A percentile compares a stretch with the other conserved stretches of the same genome.
phyloP scores from a whole-genome alignment of 2,113 vertebrate species.

The Cariama cristata region DNA sequence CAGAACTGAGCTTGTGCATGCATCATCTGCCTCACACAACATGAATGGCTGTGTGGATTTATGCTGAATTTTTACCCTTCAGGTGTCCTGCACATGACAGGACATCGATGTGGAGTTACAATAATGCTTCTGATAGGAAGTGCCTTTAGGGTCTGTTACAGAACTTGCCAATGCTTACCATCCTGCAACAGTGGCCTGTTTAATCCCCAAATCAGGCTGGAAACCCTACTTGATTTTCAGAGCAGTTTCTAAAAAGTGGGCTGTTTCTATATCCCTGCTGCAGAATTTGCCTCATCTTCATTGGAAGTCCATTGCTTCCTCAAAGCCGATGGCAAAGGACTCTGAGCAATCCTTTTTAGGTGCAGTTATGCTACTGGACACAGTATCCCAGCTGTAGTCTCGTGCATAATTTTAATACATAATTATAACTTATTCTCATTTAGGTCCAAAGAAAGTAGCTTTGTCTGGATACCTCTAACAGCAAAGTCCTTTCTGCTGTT shows the following conservation, averaged over 20 bases:
- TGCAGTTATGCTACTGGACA: neutral
- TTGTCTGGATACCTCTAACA: neutral
- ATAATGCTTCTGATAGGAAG: neutral
- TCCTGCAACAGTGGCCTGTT: neutral
- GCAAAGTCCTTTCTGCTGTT: neutral
- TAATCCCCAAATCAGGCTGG: neutral
- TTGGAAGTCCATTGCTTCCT: neutral
- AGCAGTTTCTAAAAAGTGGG: neutral
- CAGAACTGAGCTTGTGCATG: neutral
- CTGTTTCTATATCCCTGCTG: neutral
- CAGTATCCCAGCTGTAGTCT: neutral
- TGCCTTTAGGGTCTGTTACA: neutral
- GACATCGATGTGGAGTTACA: neutral
- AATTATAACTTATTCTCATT: neutral
- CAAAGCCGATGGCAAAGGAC: neutral
- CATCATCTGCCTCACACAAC: neutral
- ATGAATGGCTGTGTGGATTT: neutral
- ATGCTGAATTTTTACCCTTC: neutral
- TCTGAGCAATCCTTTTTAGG: neutral
- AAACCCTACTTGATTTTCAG: neutral
- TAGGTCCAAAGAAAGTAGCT: neutral
- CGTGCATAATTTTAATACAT: neutral
- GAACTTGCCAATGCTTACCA: neutral
- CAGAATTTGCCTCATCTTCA: neutral
- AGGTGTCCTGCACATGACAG: neutral